A percentile compares a stretch with the other conserved stretches of the same genome.
Evolutionary conservation across 1,140 invertebrate genomes (phyloP).

Genomic region (Psilanteris sp.): DNA sequence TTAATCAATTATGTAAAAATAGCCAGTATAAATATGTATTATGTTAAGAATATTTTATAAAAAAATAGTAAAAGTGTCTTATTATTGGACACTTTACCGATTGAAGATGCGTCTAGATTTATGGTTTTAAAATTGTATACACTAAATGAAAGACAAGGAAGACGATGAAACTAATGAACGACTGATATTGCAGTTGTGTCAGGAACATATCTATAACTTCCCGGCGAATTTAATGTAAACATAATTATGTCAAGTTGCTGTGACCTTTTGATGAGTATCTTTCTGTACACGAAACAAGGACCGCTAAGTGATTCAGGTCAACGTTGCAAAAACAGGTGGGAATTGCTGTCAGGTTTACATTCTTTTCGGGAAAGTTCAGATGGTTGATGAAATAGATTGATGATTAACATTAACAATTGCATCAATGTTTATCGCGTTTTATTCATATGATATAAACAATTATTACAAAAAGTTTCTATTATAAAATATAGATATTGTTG

Average conservation of each 20-base stretch:
- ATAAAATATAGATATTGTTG: no score
- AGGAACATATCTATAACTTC: conserved; percentile 30
- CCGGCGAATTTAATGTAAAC: conserved; percentile 35
- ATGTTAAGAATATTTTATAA: no score
- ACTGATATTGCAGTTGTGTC: conserved; percentile 54
- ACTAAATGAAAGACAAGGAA: no score
- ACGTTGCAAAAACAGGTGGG: conserved; percentile 35
- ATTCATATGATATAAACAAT: no score
- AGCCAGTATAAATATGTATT: no score
- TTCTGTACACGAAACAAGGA: conserved; percentile 19
- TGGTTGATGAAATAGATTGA: conserved; percentile 10
- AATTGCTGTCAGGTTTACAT: conserved; percentile 46
- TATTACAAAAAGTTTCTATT: no score
- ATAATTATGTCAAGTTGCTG: conserved; percentile 18
- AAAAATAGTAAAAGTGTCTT: no score
- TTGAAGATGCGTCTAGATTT: no score
- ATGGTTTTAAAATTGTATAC: no score
- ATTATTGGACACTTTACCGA: no score
- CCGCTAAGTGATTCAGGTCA: conserved; percentile 44
- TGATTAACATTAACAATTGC: no score
- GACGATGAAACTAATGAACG: conserved; percentile 38
- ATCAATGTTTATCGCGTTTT: conserved; percentile 19
- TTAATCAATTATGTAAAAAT: no score
- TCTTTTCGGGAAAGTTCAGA: conserved; percentile 50
- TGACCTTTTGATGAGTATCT: conserved; percentile 31